phyloP scores from a whole-genome alignment of 2,113 vertebrate species.

The Hippocampus mohnikei region DNA sequence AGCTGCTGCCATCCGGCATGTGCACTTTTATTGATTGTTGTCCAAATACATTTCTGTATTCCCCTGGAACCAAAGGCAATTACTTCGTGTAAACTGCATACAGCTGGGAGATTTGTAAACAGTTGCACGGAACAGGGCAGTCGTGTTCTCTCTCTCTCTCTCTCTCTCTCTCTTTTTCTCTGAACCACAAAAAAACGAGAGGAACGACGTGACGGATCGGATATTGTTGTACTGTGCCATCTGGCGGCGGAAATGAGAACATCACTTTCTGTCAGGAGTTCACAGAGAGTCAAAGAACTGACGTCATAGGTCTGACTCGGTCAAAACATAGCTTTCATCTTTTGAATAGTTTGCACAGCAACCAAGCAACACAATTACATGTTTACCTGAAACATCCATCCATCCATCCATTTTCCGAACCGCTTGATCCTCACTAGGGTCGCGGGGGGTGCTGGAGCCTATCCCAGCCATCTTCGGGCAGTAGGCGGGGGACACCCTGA shows the following conservation, averaged over 20 bases:
- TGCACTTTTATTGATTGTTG: constrained; percentile 68
- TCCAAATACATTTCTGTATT: constrained; percentile 60
- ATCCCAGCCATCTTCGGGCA: too few species aligned
- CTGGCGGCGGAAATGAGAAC: constrained; percentile 37
- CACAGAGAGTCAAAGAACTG: not conserved
- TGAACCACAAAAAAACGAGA: too few species aligned
- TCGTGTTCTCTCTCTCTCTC: not conserved
- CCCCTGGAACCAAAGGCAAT: constrained; percentile 65
- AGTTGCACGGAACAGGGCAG: constrained; percentile 44
- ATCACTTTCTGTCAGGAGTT: not conserved
- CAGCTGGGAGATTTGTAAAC: constrained; percentile 64
- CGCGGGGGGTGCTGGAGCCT: too few species aligned
- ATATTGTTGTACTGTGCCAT: constrained; percentile 24
- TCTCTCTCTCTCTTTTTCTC: too few species aligned
- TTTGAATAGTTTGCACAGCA: too few species aligned
- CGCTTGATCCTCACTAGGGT: too few species aligned
- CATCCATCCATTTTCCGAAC: too few species aligned
- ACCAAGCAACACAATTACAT: too few species aligned
- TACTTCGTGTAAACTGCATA: constrained; percentile 60
- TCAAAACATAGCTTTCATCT: too few species aligned
- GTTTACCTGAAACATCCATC: too few species aligned
- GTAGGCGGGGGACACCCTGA: too few species aligned
- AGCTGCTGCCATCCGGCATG: constrained; percentile 55
- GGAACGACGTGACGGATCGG: not conserved
- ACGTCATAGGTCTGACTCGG: not conserved